phyloP scores from a whole-genome alignment of 2,113 vertebrate genomes.

The Oncorhynchus keta region DNA sequence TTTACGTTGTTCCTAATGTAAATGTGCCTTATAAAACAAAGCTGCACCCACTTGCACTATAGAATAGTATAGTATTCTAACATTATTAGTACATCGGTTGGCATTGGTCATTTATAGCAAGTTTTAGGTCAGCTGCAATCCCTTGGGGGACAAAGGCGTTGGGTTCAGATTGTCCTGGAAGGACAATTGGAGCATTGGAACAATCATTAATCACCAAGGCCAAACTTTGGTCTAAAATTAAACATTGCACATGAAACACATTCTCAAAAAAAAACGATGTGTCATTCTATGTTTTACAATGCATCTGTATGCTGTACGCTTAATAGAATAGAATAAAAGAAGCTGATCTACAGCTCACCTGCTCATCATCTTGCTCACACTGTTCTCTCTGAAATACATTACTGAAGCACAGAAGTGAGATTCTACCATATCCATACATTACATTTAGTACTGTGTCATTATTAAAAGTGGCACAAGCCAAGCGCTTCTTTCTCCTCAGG shows the following conservation, averaged over 20 bases:
- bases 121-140: constrained; percentile 27
- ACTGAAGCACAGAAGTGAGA: not conserved
- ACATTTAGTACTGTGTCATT: constrained; percentile 39
- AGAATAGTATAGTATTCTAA: constrained; percentile 17
- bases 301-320: no score
- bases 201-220: constrained; percentile 1
- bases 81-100: constrained; percentile 10
- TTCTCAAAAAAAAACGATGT: no score
- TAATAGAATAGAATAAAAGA: no score
- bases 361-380: no score
- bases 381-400: not conserved
- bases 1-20: not conserved
- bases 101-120: constrained; percentile 31
- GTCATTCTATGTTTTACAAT: no score
- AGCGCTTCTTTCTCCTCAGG: constrained; percentile 52
- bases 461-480: constrained; percentile 57
- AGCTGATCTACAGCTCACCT: no score
- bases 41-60: not conserved
- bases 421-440: not conserved
- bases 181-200: constrained; percentile 12
- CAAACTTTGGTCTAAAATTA: not conserved
- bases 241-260: not conserved
- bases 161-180: constrained; percentile 26
- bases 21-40: not conserved
- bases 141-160: constrained; percentile 28